Conservation (phyloP, 1,140 invertebrate species). For the Globodera rostochiensis region DNA sequence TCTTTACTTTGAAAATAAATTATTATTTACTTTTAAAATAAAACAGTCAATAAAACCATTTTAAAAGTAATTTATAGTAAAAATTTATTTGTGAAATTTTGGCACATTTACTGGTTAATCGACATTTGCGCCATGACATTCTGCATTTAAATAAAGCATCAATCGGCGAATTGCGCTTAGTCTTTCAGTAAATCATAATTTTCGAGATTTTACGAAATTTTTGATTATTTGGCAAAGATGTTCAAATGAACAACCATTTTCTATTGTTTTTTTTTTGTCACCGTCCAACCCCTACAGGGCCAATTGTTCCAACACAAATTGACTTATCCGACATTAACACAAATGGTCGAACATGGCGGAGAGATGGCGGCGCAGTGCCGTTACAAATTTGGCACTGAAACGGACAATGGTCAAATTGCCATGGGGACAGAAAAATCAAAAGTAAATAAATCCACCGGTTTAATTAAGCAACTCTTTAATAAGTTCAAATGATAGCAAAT, state of each 20-base stretch:
- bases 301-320: not conserved
- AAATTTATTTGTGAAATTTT: no score
- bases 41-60: no score
- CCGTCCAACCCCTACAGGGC: no score
- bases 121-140: no score
- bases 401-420: not conserved
- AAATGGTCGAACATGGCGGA: not conserved
- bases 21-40: not conserved
- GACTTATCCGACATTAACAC: not conserved
- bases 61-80: no score
- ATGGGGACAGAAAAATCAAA: not conserved
- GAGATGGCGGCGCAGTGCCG: not conserved
- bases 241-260: not conserved
- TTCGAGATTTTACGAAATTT: not conserved
- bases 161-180: no score
- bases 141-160: no score
- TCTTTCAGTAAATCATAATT: not conserved
- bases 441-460: not conserved
- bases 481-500: not conserved
- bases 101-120: no score
- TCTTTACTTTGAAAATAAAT: not conserved
- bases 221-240: not conserved
- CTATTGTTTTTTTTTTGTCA: not conserved
- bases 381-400: not conserved
- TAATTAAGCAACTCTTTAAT: not conserved